A percentile compares a stretch with the other conserved stretches of the same genome.
Evolutionary conservation across 92 coral and sea anemone genomes (phyloP).

Genomic region (Meandrina meandrites): DNA sequence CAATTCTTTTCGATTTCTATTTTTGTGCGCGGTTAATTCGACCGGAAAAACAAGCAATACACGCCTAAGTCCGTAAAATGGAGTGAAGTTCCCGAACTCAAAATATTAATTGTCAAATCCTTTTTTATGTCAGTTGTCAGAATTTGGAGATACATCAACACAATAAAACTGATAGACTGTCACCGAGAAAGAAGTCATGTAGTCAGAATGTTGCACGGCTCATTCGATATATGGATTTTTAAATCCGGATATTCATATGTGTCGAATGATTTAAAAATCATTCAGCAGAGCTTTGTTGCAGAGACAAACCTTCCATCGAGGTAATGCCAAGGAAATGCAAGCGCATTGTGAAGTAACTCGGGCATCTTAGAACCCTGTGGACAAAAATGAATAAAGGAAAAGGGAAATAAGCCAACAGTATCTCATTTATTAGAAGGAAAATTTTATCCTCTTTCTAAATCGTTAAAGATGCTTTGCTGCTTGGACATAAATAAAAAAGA

Average conservation of each 20-base stretch:
- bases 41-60: neutral
- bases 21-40: neutral
- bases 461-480: neutral
- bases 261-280: no score
- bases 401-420: neutral
- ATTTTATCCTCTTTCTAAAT: no score
- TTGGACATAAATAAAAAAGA: neutral
- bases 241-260: no score
- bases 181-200: neutral
- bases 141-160: neutral
- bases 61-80: no score
- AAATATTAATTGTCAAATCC: no score
- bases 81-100: neutral
- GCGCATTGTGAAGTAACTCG: constrained; percentile 70
- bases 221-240: neutral
- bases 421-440: neutral
- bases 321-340: constrained; percentile 83
- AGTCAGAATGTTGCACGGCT: neutral
- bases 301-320: constrained; percentile 76
- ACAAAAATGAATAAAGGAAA: neutral
- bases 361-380: constrained; percentile 83
- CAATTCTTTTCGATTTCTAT: neutral
- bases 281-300: neutral
- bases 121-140: neutral
- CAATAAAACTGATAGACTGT: no score